Evolutionary conservation across 1,140 invertebrate genomes (phyloP), one percentile per base, ranked within the genome.

Genomic region (Papilio helenus): DNA sequence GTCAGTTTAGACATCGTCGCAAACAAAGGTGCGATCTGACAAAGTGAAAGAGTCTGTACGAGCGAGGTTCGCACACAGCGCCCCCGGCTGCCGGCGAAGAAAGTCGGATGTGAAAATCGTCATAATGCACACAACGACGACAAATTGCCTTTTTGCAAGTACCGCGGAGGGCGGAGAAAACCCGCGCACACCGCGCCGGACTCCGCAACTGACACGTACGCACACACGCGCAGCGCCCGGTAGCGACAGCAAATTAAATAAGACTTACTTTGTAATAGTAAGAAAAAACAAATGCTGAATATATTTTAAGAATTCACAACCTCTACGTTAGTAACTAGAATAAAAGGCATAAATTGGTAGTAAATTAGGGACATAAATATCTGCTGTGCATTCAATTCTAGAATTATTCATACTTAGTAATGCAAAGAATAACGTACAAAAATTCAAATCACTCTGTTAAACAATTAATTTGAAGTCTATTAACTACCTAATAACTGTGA

Each of bases 81-180:
- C 79, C 86, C 86, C 83, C 86, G 83, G 65, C 82, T 79, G 81
- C 82, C 65, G 80, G 82, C 85, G 86, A 92, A 86, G 91, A 92
- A 94, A 93, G 92, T 94, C 89, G 92, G 92, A 94, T 93, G 92
- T 92, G 92, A 93, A 92, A 91, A 89, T 88, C 82, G 84, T 86
- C 86, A 90, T 90, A 90, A 86, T 86, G 87, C 88, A 87, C 88
- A 86, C 80, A 84, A 61, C 79, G 77, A 82, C 83, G 83, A 83
- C 85, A 86, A 85, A 88, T 87, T 83, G 84, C 77, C 84, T 88
- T 90, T 90, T 90, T 87, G 87, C 89, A 83, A 81, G 83, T 83
- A 83, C 85, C 73, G 82, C 80, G 81, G 85, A 88, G 87, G 86
- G 87, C 84, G 82, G 89, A 89, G 89, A 91, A 89, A 89, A 89